These are phyloP conservation scores for Atta colombica DNA, from an alignment of 1,140 invertebrate species.

Conservation along the genomic window DNA sequence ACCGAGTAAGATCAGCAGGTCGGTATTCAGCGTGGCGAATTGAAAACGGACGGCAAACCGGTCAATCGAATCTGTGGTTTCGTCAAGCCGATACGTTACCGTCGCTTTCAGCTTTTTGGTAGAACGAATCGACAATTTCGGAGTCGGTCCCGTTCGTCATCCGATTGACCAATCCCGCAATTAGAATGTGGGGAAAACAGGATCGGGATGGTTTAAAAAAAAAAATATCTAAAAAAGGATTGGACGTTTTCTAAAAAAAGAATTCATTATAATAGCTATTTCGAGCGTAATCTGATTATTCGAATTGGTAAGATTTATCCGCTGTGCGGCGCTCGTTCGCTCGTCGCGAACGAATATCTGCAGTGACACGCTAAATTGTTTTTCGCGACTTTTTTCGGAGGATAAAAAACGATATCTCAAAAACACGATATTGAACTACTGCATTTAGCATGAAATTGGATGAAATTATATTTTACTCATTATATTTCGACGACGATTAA, in stretches of 20 bases:
- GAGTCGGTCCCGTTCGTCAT: background rate
- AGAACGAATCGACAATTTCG: conserved; percentile 47
- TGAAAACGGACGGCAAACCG: conserved; percentile 36
- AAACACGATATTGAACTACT: background rate
- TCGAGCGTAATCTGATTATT: background rate
- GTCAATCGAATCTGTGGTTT: conserved; percentile 59
- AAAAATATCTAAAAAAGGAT: background rate
- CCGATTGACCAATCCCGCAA: background rate
- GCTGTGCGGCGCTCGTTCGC: background rate
- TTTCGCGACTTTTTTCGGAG: background rate
- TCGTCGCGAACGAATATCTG: background rate
- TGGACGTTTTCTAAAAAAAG: background rate
- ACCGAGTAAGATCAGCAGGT: conserved; percentile 18
- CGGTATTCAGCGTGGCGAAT: conserved; percentile 18
- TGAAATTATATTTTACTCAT: conserved; percentile 19
- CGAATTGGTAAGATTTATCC: background rate
- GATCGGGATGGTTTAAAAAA: background rate
- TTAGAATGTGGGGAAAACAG: background rate
- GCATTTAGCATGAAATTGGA: conserved; percentile 6
- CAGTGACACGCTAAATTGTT: background rate
- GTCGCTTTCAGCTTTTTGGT: background rate
- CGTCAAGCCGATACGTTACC: conserved; percentile 3
- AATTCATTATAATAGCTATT: background rate
- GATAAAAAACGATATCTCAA: conserved; percentile 5
- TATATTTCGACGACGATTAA: background rate